phyloP scores from a whole-genome alignment of 2,888 invertebrate species.

The Candidula unifasciata region DNA sequence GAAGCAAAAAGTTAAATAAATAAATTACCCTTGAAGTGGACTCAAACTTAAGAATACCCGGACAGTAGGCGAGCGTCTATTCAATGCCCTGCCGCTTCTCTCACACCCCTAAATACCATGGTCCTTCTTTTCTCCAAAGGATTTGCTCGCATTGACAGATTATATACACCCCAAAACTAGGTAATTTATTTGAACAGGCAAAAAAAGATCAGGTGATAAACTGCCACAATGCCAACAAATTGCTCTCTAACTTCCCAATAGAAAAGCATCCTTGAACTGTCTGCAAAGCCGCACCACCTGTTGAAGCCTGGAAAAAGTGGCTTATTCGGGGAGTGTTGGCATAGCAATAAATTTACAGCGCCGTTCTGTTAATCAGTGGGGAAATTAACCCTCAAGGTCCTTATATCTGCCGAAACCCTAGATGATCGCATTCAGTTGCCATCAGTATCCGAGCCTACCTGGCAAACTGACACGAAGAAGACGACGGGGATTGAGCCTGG shows the following conservation, averaged over 20 bases:
- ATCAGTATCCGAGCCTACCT: not conserved
- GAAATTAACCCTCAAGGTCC: conserved; percentile 30
- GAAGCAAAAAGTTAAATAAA: too few relatives aligned
- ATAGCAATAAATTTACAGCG: conserved; percentile 16
- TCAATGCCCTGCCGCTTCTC: too few relatives aligned
- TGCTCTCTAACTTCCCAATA: not conserved
- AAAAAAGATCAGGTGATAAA: too few relatives aligned
- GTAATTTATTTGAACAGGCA: too few relatives aligned
- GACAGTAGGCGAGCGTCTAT: too few relatives aligned
- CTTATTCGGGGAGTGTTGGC: conserved; percentile 20
- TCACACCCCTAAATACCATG: too few relatives aligned
- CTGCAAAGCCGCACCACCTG: not conserved
- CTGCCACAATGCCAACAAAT: not conserved
- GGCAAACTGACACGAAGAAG: not conserved
- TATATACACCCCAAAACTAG: too few relatives aligned
- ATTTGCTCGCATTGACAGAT: too few relatives aligned
- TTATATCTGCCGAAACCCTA: not conserved
- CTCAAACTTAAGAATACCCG: too few relatives aligned
- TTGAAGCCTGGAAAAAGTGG: not conserved
- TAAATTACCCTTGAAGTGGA: too few relatives aligned
- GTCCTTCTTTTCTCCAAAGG: too few relatives aligned
- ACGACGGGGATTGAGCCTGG: not conserved
- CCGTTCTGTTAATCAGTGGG: conserved; percentile 21
- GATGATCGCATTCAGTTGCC: conserved; percentile 3
- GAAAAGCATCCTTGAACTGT: not conserved